These are phyloP conservation scores for Drosophila trapezifrons DNA, from an alignment of 1,140 invertebrate genomes.

Conservation along the genomic window DNA sequence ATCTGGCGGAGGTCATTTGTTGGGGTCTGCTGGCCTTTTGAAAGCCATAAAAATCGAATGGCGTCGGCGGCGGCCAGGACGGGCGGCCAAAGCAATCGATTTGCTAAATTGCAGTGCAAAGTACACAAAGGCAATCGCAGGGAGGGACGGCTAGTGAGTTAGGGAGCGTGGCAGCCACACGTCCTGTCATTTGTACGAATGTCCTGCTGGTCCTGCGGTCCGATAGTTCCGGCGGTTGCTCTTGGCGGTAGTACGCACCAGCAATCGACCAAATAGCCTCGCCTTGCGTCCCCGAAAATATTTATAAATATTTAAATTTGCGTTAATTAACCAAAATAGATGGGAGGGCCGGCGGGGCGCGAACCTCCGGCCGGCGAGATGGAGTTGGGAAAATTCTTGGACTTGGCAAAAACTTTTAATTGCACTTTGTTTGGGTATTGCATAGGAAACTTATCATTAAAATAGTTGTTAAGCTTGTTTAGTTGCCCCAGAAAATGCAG, in stretches of 20 bases:
- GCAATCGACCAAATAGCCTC: slow-evolving; percentile 31
- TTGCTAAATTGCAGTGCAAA: slow-evolving; percentile 80
- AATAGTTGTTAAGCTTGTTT: slow-evolving; percentile 59
- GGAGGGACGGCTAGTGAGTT: slow-evolving; percentile 10
- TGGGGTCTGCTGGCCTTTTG: slow-evolving; percentile 72
- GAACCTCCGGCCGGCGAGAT: slow-evolving; percentile 7
- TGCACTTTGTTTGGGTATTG: slow-evolving; percentile 59
- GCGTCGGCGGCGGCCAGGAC: slow-evolving; percentile 18
- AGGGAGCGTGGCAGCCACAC: slow-evolving; percentile 19
- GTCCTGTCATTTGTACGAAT: slow-evolving; percentile 57
- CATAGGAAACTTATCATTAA: slow-evolving; percentile 64
- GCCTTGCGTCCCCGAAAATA: neutral
- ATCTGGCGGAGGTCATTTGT: slow-evolving; percentile 60
- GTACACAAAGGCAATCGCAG: slow-evolving; percentile 57
- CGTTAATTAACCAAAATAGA: slow-evolving; percentile 45
- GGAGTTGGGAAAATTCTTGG: slow-evolving; percentile 40
- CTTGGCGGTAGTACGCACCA: slow-evolving; percentile 42
- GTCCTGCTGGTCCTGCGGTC: slow-evolving; percentile 44
- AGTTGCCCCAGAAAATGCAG: slow-evolving; percentile 34
- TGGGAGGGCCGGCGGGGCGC: slow-evolving; percentile 4
- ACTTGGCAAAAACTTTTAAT: slow-evolving; percentile 63
- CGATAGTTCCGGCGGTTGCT: slow-evolving; percentile 35
- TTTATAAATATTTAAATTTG: slow-evolving; percentile 50
- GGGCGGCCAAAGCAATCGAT: slow-evolving; percentile 71
- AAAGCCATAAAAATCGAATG: slow-evolving; percentile 80